Conservation (phyloP, 2,888 invertebrate species). For the Elegia similella region DNA sequence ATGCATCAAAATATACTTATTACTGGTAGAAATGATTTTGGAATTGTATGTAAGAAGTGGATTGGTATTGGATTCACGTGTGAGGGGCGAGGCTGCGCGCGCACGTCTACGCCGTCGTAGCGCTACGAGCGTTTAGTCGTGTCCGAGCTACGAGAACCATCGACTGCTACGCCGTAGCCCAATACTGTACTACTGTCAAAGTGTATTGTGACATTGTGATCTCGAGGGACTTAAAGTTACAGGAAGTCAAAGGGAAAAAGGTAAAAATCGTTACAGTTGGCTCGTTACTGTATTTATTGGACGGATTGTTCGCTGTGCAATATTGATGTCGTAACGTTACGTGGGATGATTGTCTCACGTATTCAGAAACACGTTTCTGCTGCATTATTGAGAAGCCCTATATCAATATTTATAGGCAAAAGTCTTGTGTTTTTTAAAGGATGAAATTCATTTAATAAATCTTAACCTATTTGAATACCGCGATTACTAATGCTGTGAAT, state of each 20-base stretch:
- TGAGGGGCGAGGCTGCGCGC: slow-evolving; percentile 78
- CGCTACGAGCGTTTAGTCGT: slow-evolving; percentile 70
- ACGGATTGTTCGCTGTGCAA: slow-evolving; percentile 3
- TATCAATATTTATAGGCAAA: neutral
- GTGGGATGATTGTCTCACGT: slow-evolving; percentile 5
- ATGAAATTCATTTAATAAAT: too few relatives aligned
- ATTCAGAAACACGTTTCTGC: slow-evolving; percentile 1
- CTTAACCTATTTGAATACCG: too few relatives aligned
- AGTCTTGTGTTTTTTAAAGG: too few relatives aligned
- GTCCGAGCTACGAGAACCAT: slow-evolving; percentile 59
- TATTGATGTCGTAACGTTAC: slow-evolving; percentile 21
- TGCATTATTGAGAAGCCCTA: slow-evolving; percentile 15
- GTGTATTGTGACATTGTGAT: slow-evolving; percentile 50
- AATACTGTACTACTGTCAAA: slow-evolving; percentile 42
- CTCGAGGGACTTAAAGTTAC: slow-evolving; percentile 35
- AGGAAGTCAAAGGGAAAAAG: slow-evolving; percentile 33
- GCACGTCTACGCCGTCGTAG: slow-evolving; percentile 58
- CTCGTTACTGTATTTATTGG: neutral
- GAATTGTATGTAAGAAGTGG: slow-evolving; percentile 60
- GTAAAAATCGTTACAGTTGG: slow-evolving; percentile 29
- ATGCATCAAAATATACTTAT: slow-evolving; percentile 1
- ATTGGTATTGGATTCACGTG: slow-evolving; percentile 75
- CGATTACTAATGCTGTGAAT: too few relatives aligned
- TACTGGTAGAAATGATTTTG: slow-evolving; percentile 46
- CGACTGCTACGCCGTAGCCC: slow-evolving; percentile 66